These are phyloP conservation scores for Cyclophora punctaria DNA, from an alignment of 2,888 invertebrate species.

Conservation along the genomic window DNA sequence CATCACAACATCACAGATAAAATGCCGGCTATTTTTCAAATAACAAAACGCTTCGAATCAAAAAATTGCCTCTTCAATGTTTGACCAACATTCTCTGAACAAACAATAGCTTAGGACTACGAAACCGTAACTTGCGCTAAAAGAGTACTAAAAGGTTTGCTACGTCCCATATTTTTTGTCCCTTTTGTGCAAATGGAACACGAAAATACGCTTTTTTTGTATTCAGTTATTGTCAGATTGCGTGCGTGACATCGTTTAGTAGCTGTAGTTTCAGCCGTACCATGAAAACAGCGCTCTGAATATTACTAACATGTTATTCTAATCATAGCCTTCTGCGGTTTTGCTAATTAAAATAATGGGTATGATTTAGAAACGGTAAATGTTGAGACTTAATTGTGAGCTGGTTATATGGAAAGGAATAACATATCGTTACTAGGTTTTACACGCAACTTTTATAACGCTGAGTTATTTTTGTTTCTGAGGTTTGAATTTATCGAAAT, in stretches of 20 bases:
- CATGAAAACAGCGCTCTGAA: conserved; percentile 16
- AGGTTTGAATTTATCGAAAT: too few relatives aligned
- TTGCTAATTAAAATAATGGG: too few relatives aligned
- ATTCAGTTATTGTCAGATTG: conserved; percentile 30
- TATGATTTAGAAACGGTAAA: too few relatives aligned
- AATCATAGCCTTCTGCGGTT: background rate
- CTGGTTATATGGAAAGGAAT: too few relatives aligned
- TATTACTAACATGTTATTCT: conserved; percentile 2
- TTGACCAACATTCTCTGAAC: conserved; percentile 8
- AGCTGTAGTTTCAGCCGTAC: conserved; percentile 28
- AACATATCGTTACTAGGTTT: too few relatives aligned
- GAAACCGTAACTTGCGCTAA: conserved; percentile 11
- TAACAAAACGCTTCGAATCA: too few relatives aligned
- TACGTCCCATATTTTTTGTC: conserved; percentile 9
- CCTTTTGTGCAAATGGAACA: conserved; percentile 19
- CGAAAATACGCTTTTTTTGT: conserved; percentile 8
- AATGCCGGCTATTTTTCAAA: too few relatives aligned
- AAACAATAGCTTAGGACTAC: conserved; percentile 8
- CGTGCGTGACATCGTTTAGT: conserved; percentile 29
- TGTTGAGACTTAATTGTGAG: too few relatives aligned
- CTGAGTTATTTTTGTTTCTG: too few relatives aligned
- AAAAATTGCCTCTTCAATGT: background rate
- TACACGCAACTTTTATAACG: too few relatives aligned
- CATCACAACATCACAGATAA: too few relatives aligned
- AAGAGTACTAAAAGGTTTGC: conserved; percentile 15